Evolutionary conservation across 1,140 invertebrate genomes (phyloP).

Genomic region (Lamellibrachia luymesi): DNA sequence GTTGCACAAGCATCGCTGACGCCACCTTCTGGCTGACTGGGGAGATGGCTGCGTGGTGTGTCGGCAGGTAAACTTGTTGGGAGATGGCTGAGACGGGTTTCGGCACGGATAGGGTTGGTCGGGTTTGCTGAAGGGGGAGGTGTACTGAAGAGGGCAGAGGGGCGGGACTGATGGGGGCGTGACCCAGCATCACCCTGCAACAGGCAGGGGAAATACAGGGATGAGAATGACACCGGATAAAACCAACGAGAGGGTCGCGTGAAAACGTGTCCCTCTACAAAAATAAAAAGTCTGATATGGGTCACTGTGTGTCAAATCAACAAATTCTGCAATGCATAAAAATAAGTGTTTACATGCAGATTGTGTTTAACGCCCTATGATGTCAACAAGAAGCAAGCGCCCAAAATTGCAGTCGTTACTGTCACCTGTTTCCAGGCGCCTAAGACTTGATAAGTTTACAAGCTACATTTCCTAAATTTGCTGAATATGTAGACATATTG

Average conservation of each 20-base stretch:
- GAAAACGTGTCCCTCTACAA: not conserved
- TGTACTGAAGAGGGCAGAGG: not conserved
- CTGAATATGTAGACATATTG: no score
- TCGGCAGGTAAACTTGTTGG: not conserved
- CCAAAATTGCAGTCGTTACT: no score
- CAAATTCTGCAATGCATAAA: no score
- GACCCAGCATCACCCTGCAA: not conserved
- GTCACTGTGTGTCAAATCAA: no score
- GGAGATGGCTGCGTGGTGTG: not conserved
- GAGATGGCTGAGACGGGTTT: not conserved
- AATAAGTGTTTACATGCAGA: no score
- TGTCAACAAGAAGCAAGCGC: no score
- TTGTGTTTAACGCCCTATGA: no score
- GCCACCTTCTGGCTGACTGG: not conserved
- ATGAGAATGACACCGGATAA: not conserved
- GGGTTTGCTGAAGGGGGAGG: not conserved
- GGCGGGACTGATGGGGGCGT: not conserved
- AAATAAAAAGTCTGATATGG: not conserved
- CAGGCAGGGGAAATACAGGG: not conserved
- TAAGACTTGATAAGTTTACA: no score
- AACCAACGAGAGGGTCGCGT: not conserved
- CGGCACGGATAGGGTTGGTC: not conserved
- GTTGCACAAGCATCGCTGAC: not conserved
- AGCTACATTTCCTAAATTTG: no score
- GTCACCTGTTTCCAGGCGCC: no score